phyloP scores from a whole-genome alignment of 2,888 invertebrate species.

The Drosophila kanekoi region DNA sequence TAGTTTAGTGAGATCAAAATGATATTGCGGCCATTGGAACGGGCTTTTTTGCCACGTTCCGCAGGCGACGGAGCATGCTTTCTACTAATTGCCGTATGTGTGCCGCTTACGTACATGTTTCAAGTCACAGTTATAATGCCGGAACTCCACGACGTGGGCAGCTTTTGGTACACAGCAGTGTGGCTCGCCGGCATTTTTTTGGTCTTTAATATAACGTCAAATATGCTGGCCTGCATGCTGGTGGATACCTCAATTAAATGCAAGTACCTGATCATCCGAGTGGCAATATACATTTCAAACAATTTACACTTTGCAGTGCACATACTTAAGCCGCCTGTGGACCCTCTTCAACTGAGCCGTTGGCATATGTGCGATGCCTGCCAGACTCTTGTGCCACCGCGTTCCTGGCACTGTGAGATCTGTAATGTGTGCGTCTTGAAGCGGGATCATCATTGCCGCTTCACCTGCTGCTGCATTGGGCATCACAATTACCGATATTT shows the following conservation, averaged over 20 bases:
- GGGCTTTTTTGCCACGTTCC: conserved; percentile 64
- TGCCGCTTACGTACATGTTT: conserved; percentile 83
- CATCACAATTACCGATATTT: conserved; percentile 95
- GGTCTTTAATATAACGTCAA: conserved; percentile 91
- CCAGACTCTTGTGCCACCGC: conserved; percentile 90
- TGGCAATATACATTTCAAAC: too few relatives aligned
- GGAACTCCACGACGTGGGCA: conserved; percentile 87
- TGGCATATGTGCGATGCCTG: conserved; percentile 94
- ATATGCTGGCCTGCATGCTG: conserved; percentile 90
- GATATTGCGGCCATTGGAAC: conserved; percentile 64
- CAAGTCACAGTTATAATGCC: conserved; percentile 90
- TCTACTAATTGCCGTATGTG: conserved; percentile 72
- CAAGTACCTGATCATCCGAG: conserved; percentile 59
- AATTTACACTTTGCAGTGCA: conserved; percentile 59
- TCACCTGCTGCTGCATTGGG: conserved; percentile 95
- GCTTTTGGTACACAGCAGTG: conserved; percentile 87
- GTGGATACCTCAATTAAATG: conserved; percentile 91
- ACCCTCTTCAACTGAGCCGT: conserved; percentile 72
- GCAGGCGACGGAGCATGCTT: conserved; percentile 78
- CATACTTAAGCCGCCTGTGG: conserved; percentile 83
- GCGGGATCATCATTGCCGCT: conserved; percentile 95
- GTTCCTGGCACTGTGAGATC: conserved; percentile 95
- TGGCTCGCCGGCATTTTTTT: conserved; percentile 89
- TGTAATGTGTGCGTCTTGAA: conserved; percentile 94
- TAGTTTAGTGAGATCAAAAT: conserved; percentile 37